Conservation (phyloP, 2,888 invertebrate species). For the Eristalis pertinax region DNA sequence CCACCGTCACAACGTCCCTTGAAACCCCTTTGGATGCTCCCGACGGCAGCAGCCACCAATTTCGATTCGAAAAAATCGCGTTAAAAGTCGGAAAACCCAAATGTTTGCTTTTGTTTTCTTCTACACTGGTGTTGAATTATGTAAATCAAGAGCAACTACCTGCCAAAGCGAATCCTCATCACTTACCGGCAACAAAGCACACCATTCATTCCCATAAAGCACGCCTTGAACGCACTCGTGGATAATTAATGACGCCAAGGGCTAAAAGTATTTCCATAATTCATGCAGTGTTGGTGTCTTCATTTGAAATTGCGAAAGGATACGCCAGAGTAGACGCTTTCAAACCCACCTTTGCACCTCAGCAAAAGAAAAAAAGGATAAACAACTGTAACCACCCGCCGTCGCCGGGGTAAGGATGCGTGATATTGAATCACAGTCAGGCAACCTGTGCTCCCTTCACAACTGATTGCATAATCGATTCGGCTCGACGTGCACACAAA, state of each 20-base stretch:
- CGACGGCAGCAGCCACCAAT: neutral
- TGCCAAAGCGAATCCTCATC: neutral
- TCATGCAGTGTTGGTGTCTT: neutral
- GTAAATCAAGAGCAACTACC: slow-evolving; percentile 4
- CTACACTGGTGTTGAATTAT: neutral
- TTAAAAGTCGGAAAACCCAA: neutral
- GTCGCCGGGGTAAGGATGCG: neutral
- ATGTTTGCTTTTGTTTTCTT: neutral
- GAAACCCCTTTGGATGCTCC: neutral
- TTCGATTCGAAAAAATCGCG: neutral
- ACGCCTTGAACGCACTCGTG: neutral
- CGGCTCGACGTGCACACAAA: neutral
- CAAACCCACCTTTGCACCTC: neutral
- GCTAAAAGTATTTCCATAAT: neutral
- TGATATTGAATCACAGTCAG: neutral
- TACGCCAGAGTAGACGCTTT: neutral
- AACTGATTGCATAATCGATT: neutral
- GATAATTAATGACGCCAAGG: slow-evolving; percentile 3
- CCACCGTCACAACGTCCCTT: neutral
- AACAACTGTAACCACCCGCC: neutral
- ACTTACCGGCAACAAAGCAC: neutral
- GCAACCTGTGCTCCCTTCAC: neutral
- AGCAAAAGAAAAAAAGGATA: neutral
- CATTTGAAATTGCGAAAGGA: neutral
- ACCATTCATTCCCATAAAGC: neutral